Evolutionary conservation across 2,797 vertebrate genomes (phyloP), one percentile per base, ranked within the genome.

Genomic region (Vipera latastei): DNA sequence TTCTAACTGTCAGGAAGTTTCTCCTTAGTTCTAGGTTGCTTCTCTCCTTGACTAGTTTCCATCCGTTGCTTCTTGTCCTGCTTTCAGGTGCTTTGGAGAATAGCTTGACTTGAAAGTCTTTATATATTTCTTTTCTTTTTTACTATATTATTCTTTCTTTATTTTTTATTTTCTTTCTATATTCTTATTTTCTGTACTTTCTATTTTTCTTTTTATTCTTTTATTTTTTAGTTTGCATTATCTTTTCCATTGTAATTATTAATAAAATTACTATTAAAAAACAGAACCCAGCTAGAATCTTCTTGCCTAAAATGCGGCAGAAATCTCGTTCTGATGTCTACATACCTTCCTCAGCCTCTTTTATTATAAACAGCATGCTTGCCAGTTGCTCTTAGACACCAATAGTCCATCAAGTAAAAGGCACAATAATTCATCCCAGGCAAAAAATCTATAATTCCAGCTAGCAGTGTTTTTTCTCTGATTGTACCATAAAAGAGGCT

Each of bases 391-490:
- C 28, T 69, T 88, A 57, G 73, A 55, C 88, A 91, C 12, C 28
- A 89, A 83, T 89, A 91, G 83, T 6, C 90, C 44, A 16, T 91
- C 78, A 61, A 91, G 44, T 32, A 83, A 48, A 93, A 69, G 28
- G 20, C 32, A 44, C 22, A 90, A 92, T 92, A 92, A 87, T 18
- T 61, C n/a, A 88, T n/a, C 25, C 55, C 60, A 51, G 56, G 25
- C 44, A 61, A 93, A 88, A 73, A 1, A 87, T 93, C 92, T 94
- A 3, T 87, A 38, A 38, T 22, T 92, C 89, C 56, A 93, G 89
- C 78, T 89, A 90, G 90, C 16, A 91, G 22, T 78, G 90, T 94
- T 86, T 92, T 3, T 44, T 95, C 91, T 4, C n/a, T 65, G 94
- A 89, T 93, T 83, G 0, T 91, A 20, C 6, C 1, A 89, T 20